Base-by-base conservation (phyloP, 1,140 invertebrate species). In the Belonocnema kinseyi region DNA sequence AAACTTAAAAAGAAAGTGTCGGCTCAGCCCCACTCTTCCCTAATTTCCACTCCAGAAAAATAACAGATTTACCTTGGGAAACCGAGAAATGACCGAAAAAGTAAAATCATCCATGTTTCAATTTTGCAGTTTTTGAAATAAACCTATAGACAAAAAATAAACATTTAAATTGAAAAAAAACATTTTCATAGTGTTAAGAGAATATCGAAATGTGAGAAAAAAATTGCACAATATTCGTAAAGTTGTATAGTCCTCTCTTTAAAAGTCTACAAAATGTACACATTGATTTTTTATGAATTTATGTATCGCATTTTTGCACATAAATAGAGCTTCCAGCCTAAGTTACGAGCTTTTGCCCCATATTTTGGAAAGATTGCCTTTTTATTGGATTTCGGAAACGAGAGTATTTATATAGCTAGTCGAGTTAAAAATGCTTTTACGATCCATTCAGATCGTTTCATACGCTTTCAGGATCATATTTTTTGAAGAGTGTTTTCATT, bases 381-480 rank as follows among this genome's bases (percentile, higher is more conserved):
- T 54, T 54, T 54, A 40, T 66, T 66, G 16, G 26, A 40, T 66
- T 66, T n/a, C 14, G 26, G 40, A 66, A 58, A 58, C 33, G 17
- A 58, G 26, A 17, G 19, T 26, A 58, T 58, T 58, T 58, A 58
- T 58, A 16, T 14, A 66, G 40, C 21, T 0, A 16, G 26, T 33
- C 26, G 26, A 66, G 16, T 40, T 14, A 16, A 66, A 26, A 66
- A 66, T 66, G 11, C 26, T 33, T 66, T 66, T 66, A 66, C 21
- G 26, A 16, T 1, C 26, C 61, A 66, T 66, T 16, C 40, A 14
- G 13, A 66, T 66, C 40, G n/a, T 66, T 46, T 66, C 40, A 11
- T 40, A 33, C 13, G 61, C 40, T 66, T 66, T 66, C 14, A 66
- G 33, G 40, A 16, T 66, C 61, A 40, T 66, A 33, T 66, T 66